Base-by-base conservation (phyloP, 2,888 invertebrate species). In the Drosophila demipolita region DNA sequence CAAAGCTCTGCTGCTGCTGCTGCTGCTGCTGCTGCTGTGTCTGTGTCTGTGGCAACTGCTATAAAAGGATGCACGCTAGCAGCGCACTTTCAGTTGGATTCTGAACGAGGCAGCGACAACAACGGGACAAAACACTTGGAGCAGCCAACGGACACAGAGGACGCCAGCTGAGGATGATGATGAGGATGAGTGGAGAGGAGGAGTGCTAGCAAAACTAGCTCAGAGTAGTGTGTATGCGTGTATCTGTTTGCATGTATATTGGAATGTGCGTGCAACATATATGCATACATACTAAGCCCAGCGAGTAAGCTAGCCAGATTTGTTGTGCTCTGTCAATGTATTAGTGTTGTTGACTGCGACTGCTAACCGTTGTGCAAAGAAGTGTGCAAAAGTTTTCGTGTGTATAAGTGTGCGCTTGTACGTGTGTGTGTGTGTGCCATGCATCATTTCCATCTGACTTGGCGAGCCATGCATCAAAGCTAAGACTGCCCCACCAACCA, bases 81-180 rank as follows among this genome's bases (percentile, higher is more conserved):
- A 57, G 77, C 79, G 66, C 63, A 75, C 73, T 81, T 84, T 90
- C 90, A 90, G 89, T 90, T 88, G 91, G 87, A 87, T 82, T 87
- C 78, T 82, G 90, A 87, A 79, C 80, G 90, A 83, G 89, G 86
- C 77, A 87, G 86, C 82, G 74, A 78, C 78, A 89, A 68, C 75
- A 78, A n/a, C 58, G 48, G 65, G 58, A 66, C 17, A 53, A 66
- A 63, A 73, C 15, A 57, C 4, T 55, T 55, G 67, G 60, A 78
- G 60, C 64, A 74, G 67, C 65, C 70, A 72, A 68, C 66, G 32
- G 32, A 33, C 48, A 40, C 38, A 55, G 72, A 66, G 73, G 57
- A 40, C 26, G 40, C 57, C 66, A 76, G 73, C 66, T 78, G 48
- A 79, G 49, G 61, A 50, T 42, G 61, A 48, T 45, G 45, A 45